Evolutionary conservation across 2,797 vertebrate genomes (phyloP).

Genomic region (Falco concolor): DNA sequence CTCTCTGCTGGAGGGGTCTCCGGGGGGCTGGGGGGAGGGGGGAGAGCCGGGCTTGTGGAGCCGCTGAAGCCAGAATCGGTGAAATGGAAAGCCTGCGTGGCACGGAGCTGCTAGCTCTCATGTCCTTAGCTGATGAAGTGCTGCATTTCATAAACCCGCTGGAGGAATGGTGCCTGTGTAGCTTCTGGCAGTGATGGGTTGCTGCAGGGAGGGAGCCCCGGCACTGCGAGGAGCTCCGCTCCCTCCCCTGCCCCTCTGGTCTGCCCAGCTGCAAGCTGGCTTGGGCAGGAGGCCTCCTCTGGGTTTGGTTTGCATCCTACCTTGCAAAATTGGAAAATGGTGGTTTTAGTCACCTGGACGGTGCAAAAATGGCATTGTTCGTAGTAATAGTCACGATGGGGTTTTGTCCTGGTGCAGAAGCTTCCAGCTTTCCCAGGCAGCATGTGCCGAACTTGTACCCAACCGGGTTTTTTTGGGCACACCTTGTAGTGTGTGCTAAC

Average conservation of each 20-base stretch:
- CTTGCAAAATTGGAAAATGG: neutral
- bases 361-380: neutral
- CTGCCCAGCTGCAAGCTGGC: neutral
- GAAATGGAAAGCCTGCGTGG: neutral
- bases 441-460: neutral
- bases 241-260: neutral
- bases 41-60: neutral
- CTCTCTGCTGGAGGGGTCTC: neutral
- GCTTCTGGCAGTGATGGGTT: neutral
- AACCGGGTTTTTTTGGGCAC: neutral
- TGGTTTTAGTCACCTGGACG: neutral
- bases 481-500: neutral
- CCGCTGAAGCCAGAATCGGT: neutral
- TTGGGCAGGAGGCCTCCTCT: neutral
- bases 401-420: neutral
- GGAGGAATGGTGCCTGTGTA: neutral
- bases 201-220: neutral
- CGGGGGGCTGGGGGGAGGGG: fast-evolving
- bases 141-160: neutral
- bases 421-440: neutral
- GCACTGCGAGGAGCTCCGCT: neutral
- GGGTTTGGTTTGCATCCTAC: neutral
- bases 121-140: neutral
- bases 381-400: neutral
- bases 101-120: neutral